Conservation (phyloP, 2,113 vertebrate species). For the Eidolon helvum region DNA sequence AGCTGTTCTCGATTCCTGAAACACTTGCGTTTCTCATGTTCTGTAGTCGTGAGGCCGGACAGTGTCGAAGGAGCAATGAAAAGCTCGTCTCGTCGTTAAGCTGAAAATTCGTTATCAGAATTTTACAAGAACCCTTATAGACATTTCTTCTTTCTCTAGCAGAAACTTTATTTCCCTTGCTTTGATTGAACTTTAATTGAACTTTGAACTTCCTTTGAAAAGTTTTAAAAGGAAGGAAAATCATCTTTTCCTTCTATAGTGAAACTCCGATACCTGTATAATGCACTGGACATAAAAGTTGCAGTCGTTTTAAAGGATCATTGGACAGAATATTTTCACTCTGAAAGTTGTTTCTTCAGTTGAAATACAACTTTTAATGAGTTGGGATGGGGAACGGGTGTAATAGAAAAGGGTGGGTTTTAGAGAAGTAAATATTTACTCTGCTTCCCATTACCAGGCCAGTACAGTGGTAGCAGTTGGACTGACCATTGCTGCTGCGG, state of each 20-base stretch:
- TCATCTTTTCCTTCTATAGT: background rate
- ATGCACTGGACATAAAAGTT: background rate
- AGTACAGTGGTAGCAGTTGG: slow-evolving; percentile 93
- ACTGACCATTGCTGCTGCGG: slow-evolving; percentile 92
- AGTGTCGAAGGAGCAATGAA: background rate
- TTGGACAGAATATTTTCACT: background rate
- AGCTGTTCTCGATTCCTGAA: background rate
- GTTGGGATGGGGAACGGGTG: background rate
- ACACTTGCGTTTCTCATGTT: background rate
- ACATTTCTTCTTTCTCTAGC: background rate
- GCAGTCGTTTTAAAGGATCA: background rate
- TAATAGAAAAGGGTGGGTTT: background rate
- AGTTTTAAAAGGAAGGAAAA: background rate
- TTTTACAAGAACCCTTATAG: background rate
- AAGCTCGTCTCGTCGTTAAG: background rate
- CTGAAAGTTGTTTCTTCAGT: background rate
- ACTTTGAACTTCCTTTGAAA: too few relatives aligned
- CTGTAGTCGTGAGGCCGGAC: background rate
- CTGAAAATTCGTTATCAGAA: background rate
- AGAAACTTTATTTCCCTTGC: background rate
- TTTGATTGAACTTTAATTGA: background rate
- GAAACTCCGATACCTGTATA: background rate
- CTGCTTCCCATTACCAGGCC: slow-evolving; percentile 82
- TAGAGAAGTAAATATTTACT: background rate
- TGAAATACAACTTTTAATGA: background rate